Evolutionary conservation across 2,797 vertebrate species (phyloP).

Genomic region (Gastrophryne carolinensis): DNA sequence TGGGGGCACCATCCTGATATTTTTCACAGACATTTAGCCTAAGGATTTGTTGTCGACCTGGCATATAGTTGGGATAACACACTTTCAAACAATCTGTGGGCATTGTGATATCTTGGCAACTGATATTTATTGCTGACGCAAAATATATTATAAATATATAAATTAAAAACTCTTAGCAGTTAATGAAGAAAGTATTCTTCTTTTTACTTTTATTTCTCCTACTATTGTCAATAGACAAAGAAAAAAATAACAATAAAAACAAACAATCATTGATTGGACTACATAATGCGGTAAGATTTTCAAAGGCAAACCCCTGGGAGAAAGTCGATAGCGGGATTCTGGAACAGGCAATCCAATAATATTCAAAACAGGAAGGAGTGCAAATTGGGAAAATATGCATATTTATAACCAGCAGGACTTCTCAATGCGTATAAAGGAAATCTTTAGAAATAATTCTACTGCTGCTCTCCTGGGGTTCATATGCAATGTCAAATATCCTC

Average conservation of each 20-base stretch:
- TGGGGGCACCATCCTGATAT: too few relatives aligned
- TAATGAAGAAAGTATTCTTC: background rate
- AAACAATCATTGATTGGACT: background rate
- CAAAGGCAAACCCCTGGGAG: background rate
- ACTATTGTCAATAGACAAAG: too few relatives aligned
- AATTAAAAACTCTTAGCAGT: background rate
- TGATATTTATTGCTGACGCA: background rate
- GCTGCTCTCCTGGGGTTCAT: too few relatives aligned
- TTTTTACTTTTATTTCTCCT: background rate
- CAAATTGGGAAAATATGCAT: background rate
- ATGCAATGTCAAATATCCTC: too few relatives aligned
- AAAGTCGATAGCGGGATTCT: background rate
- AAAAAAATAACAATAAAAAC: too few relatives aligned
- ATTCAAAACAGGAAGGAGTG: background rate
- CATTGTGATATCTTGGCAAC: background rate
- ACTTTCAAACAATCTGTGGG: too few relatives aligned
- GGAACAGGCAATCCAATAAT: background rate
- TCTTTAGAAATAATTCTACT: too few relatives aligned
- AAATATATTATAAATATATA: background rate
- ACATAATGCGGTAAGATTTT: background rate
- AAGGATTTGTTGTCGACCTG: too few relatives aligned
- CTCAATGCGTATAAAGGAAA: background rate
- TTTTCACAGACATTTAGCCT: too few relatives aligned
- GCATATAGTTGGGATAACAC: too few relatives aligned
- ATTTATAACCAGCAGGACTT: background rate